Evolutionary conservation across 2,797 vertebrate genomes (phyloP).

Genomic region (Myoxocephalus aenaeus): DNA sequence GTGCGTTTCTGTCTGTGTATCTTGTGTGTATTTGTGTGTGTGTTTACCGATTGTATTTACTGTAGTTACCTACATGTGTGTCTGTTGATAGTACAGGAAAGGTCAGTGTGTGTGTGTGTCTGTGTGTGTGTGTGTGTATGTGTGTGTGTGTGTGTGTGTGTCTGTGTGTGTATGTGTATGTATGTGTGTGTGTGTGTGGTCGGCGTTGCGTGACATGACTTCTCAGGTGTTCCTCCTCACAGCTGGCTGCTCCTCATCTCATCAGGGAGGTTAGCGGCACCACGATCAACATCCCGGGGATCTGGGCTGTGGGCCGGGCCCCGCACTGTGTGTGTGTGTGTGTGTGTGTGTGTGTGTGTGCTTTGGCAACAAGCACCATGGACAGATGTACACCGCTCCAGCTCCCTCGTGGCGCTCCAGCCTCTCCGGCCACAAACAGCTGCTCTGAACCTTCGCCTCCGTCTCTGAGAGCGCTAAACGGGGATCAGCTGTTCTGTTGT

Average conservation of each 20-base stretch:
- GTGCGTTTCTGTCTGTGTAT: background rate
- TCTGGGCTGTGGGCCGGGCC: too few relatives aligned
- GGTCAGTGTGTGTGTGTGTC: conserved; percentile 34
- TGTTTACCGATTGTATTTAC: conserved; percentile 13
- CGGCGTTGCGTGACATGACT: conserved; percentile 40
- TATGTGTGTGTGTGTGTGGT: too few relatives aligned
- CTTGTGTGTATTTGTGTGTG: too few relatives aligned
- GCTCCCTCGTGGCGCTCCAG: too few relatives aligned
- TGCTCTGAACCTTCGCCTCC: too few relatives aligned
- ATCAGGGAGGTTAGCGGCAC: conserved; percentile 27
- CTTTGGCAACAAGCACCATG: too few relatives aligned
- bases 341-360: too few relatives aligned
- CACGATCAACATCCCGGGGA: conserved; percentile 59
- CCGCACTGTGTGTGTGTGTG: too few relatives aligned
- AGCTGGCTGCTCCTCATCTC: background rate
- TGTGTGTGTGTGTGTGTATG: conserved; percentile 10
- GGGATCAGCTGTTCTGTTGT: too few relatives aligned
- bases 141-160: conserved; percentile 13
- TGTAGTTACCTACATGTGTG: conserved; percentile 16
- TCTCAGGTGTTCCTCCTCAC: conserved; percentile 63
- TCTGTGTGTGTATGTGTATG: background rate
- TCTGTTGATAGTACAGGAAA: conserved; percentile 47
- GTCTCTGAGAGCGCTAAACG: too few relatives aligned
- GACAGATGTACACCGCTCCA: too few relatives aligned
- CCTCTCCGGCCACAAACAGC: too few relatives aligned